These are phyloP conservation scores for Drosophila bunnanda DNA, from an alignment of 2,888 invertebrate species.

Conservation along the genomic window DNA sequence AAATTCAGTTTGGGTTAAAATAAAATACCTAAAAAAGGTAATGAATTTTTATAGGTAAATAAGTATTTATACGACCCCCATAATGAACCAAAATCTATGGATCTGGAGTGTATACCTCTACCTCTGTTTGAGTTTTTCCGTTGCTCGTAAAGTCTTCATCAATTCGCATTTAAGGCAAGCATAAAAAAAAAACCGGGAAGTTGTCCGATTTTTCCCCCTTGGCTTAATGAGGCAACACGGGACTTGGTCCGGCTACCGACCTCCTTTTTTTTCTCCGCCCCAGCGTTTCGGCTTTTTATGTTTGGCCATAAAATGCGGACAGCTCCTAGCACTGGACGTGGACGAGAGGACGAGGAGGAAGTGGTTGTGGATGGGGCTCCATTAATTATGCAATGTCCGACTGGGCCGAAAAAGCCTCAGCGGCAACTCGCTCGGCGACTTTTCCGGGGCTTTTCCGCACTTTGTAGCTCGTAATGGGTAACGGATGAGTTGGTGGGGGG, in stretches of 20 bases:
- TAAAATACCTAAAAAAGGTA: constrained; percentile 2
- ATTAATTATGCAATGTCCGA: constrained; percentile 40
- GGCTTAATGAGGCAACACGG: constrained; percentile 49
- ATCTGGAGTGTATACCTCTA: background rate
- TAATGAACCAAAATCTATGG: constrained; percentile 4
- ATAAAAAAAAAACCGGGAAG: constrained; percentile 15
- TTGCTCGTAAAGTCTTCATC: constrained; percentile 49
- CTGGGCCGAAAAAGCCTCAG: constrained; percentile 36
- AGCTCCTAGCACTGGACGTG: constrained; percentile 25
- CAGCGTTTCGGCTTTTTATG: constrained; percentile 34
- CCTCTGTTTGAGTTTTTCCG: constrained; percentile 11
- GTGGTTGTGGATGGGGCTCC: constrained; percentile 34
- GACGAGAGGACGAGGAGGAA: background rate
- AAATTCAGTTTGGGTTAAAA: background rate
- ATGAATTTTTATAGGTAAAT: background rate
- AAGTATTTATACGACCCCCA: background rate
- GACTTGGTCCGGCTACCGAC: constrained; percentile 25
- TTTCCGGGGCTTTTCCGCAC: constrained; percentile 22
- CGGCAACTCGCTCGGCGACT: constrained; percentile 14
- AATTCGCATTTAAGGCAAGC: constrained; percentile 44
- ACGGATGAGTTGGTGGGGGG: background rate
- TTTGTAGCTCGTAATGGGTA: constrained; percentile 17
- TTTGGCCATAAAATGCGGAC: constrained; percentile 49
- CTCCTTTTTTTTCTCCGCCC: background rate
- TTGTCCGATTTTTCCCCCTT: constrained; percentile 17